These are phyloP conservation scores for Pseudocheirus occidentalis DNA, from an alignment of 2,797 vertebrate species.

Conservation along the genomic window DNA sequence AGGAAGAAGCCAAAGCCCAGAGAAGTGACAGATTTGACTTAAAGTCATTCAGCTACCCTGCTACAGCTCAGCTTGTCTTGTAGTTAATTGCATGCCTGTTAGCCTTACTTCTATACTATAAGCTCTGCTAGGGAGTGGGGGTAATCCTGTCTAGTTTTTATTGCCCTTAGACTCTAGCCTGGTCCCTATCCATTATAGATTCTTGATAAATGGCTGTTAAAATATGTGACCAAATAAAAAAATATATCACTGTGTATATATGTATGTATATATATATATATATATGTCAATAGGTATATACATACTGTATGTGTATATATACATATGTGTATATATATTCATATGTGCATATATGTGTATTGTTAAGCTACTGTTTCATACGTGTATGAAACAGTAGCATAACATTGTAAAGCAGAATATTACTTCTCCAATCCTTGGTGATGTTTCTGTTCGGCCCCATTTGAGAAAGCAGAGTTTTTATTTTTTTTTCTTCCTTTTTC, in stretches of 20 bases:
- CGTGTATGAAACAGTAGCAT: neutral
- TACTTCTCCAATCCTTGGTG: neutral
- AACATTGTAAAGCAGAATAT: neutral
- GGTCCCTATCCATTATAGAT: neutral
- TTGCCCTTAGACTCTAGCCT: neutral
- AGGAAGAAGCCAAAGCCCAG: neutral
- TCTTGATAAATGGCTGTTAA: neutral
- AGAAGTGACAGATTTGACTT: neutral
- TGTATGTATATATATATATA: too few relatives aligned
- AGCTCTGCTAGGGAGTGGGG: neutral
- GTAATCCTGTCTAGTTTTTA: neutral
- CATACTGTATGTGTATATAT: too few relatives aligned
- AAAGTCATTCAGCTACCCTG: neutral
- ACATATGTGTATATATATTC: too few relatives aligned
- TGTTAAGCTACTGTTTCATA: neutral
- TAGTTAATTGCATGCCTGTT: neutral
- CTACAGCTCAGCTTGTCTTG: neutral
- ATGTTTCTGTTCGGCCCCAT: neutral
- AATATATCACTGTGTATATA: too few relatives aligned
- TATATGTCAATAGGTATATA: too few relatives aligned
- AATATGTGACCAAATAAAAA: neutral
- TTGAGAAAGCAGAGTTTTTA: neutral
- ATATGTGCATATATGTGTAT: too few relatives aligned
- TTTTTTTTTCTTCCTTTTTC: neutral
- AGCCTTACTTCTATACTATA: neutral